Base-by-base conservation (phyloP, 2,888 invertebrate species). In the Crocallis elinguaria region DNA sequence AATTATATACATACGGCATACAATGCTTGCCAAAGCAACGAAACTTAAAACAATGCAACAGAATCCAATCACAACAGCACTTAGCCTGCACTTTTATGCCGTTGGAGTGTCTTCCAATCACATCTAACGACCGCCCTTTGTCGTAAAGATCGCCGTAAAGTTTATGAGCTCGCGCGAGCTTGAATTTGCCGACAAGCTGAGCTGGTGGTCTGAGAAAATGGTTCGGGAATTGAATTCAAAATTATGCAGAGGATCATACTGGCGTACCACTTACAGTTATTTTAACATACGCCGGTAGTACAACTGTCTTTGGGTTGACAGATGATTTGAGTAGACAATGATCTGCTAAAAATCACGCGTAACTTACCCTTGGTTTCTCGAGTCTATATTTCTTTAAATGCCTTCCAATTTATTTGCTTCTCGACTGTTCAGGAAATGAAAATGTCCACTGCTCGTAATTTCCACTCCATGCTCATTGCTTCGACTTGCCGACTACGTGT, bases 81-180 rank as follows among this genome's bases (percentile, higher is more conserved):
- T 57, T 49, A 51, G 41, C 35, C 53, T 57, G 38, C 42, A 42
- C 38, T 43, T 55, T 58, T 51, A 52, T 51, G 36, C 21, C 33
- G 13, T 25, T 53, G 42, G 45, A 57, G 57, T 44, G 49, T 54
- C 46, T 52, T 63, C 53, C 57, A 64, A 66, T 67, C 62, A 49
- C 48, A 36, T 39, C 45, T 48, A 63, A 67, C 53, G 50, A 49
- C 41, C 27, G 48, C 57, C 48, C 54, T 38, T n/a, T 23, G 30
- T 60, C 61, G 57, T 66, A 64, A 64, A 65, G 21, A 29, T 27
- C 21, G 45, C 48, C 38, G 42, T 59, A 48, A 57, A 55, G 33
- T 62, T 64, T 60, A 62, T 41, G 62, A 60, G 39, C 9, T 49
- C 29, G 27, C 49, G 46, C 16, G 50, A 43, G 43, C 11, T 11